Base-by-base conservation (phyloP, 2,888 invertebrate species). In the Hyalella azteca region DNA sequence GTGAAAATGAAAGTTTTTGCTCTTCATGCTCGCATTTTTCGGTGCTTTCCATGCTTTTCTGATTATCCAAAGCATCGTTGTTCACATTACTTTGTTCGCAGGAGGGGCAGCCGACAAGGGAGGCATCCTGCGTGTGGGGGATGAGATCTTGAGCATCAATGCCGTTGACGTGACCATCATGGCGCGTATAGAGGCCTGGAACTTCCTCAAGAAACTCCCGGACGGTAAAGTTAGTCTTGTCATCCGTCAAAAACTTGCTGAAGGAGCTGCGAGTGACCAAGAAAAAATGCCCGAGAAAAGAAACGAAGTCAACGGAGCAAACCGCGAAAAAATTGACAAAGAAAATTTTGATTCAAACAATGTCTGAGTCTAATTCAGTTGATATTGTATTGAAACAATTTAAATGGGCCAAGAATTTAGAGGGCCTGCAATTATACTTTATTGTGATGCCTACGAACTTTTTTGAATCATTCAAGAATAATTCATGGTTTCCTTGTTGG, bases 131-230 rank as follows among this genome's bases (percentile, higher is more conserved):
- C 91, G 92, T 87, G 93, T 94, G 85, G 95, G 95, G 78, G 96
- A 97, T 88, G 94, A 96, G 89, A 91, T 97, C 85, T 88, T 96
- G 48, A 91, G 92, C 85, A 94, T 96, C 78, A 95, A 96, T 86
- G 93, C 93, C 78, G 91, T 91, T 85, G 93, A 94, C 86, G 93
- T 95, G 87, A 92, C 93, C 84, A 91, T 92, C 82, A 93, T 95
- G 91, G 93, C 96, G n/a, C 92, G 97, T 86, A 95, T 95, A 85
- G 95, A 96, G 89, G 96, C 95, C 78, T 97, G 97, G 97, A 94
- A 94, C 85, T 92, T 94, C 82, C 93, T 97, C 90, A 97, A 97
- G 89, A 93, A 94, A 86, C 89, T 97, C 85, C 93, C 95, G 78
- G 93, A 94, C 87, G 97, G 97, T 80, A 92, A 92, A 87, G 93